Percentiles rank a stretch among this genome's conserved stretches.
Conservation (phyloP, 2,797 vertebrate genomes). For the Urosaurus nigricauda region DNA sequence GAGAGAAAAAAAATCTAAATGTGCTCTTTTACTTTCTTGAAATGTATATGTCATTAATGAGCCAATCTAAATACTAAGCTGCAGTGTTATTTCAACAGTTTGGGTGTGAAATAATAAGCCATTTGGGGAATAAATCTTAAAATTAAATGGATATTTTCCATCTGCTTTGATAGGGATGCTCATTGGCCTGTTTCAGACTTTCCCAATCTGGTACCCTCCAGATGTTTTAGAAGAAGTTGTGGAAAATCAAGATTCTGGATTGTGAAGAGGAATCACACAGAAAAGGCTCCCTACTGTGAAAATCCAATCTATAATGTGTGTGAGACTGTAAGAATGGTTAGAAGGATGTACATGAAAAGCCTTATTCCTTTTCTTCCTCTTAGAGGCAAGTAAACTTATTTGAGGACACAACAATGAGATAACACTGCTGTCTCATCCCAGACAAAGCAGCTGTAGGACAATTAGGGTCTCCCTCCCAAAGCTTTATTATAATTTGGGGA, state of each 20-base stretch:
- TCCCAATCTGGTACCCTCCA: no score
- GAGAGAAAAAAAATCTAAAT: accelerated
- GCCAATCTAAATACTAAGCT: accelerated
- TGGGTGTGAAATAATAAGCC: background rate
- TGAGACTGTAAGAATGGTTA: background rate
- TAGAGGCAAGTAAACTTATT: background rate
- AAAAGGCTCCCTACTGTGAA: background rate
- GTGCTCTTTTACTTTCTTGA: background rate
- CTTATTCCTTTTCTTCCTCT: background rate
- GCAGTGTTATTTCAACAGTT: background rate
- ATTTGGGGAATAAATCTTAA: background rate
- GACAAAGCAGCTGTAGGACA: background rate
- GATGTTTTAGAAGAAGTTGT: background rate
- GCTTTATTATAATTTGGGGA: background rate
- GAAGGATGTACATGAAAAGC: background rate
- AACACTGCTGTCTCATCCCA: background rate
- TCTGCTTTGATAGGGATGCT: background rate
- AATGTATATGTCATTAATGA: accelerated
- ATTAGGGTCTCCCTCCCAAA: background rate
- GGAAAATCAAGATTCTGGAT: background rate
- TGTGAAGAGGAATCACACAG: background rate
- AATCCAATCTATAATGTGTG: background rate
- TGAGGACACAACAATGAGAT: background rate
- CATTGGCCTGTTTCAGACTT: background rate
- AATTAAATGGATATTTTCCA: background rate